These are phyloP conservation scores for Leptinotarsa rubiginosa DNA, from an alignment of 2,888 invertebrate genomes.

Conservation along the genomic window DNA sequence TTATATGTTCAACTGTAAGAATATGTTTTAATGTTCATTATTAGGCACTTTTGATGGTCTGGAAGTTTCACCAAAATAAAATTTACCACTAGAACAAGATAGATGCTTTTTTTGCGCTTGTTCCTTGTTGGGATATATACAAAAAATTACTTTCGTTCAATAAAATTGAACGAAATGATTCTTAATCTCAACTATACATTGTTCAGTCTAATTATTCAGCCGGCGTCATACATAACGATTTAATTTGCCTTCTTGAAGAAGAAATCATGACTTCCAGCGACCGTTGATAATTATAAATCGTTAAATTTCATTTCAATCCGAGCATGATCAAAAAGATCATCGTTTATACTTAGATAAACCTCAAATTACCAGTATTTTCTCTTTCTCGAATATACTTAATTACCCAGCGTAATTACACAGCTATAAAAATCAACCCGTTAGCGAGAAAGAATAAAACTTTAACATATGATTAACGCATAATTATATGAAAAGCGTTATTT, in stretches of 20 bases:
- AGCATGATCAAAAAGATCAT: constrained; percentile 21
- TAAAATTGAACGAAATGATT: not conserved
- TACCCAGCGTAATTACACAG: not conserved
- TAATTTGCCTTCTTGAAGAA: not conserved
- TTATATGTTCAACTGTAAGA: too few relatives aligned
- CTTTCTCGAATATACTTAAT: constrained; percentile 23
- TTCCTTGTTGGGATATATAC: too few relatives aligned
- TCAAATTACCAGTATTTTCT: constrained; percentile 24
- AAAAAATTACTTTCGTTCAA: too few relatives aligned
- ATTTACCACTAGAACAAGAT: too few relatives aligned
- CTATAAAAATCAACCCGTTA: not conserved
- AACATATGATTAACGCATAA: not conserved
- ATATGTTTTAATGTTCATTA: too few relatives aligned
- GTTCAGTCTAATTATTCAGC: constrained; percentile 1
- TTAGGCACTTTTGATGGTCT: too few relatives aligned
- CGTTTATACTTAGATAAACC: constrained; percentile 20
- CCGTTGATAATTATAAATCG: constrained; percentile 25
- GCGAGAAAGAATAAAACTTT: not conserved
- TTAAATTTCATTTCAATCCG: constrained; percentile 29
- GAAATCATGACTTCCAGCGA: not conserved
- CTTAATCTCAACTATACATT: not conserved
- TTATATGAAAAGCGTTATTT: not conserved
- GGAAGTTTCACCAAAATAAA: too few relatives aligned
- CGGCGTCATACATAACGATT: not conserved
- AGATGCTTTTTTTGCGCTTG: too few relatives aligned